Base-by-base conservation (phyloP, 1,140 invertebrate species). In the Drosophila nebulosa region DNA sequence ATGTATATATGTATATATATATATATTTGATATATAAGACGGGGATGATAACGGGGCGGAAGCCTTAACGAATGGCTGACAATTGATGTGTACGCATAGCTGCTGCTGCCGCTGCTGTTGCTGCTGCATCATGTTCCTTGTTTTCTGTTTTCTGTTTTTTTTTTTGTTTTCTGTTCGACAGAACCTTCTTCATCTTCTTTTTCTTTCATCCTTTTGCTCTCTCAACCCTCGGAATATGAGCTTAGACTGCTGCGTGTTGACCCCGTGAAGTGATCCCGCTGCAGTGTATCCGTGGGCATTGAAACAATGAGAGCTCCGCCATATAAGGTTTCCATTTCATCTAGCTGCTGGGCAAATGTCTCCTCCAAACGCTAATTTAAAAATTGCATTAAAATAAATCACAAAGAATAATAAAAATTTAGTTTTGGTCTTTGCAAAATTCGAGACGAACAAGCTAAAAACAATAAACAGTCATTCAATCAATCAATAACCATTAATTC, bases 251-350 rank as follows among this genome's bases (percentile, higher is more conserved):
- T 95, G 69, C 95, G 93, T 22, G 94, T 95, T 10, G 95, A 95
- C 60, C 94, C 93, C 18, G 92, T 85, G 58, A 91, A 91, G 66
- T 90, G 84, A 86, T 92, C 91, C 39, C 90, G 92, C 92, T 72
- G 93, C 93, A 94, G 92, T 51, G 95, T 92, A 91, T 95, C 95
- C 42, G 93, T 77, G 16, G 95, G 94, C 69, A 95, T 92, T 64
- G 93, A 92, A 16, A 91, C 71, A 93, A 92, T 60, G 92, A 93
- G 74, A 91, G 92, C 32, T 91, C 92, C 73, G 92, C 93, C 67
- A 74, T 94, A 97, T 77, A 97, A 94, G 56, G 94, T 93, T 91
- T 97, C 96, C 92, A 97, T 96, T 79, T 97, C 96, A 83, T 96
- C 96, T 66, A 96, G 91, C 90, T 98, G 96, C 67, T 94, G 92